Evolutionary conservation across 2,888 invertebrate species (phyloP).

Genomic region (Callinectes sapidus): DNA sequence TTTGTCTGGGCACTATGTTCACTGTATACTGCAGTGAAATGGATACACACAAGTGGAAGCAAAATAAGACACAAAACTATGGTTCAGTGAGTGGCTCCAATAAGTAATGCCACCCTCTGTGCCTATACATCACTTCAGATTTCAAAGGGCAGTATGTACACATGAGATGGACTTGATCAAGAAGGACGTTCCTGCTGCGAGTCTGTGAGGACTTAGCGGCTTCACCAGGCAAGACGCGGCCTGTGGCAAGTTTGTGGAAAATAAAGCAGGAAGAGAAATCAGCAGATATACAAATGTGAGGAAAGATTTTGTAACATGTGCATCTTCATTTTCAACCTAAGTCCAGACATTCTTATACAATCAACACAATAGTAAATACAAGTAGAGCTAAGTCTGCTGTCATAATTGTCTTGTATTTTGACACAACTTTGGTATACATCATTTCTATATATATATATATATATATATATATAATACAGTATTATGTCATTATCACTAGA

Average conservation of each 20-base stretch:
- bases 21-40: neutral
- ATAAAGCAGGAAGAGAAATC: neutral
- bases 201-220: neutral
- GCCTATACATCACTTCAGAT: neutral
- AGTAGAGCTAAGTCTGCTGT: constrained; percentile 50
- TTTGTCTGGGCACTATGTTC: neutral
- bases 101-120: neutral
- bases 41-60: neutral
- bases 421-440: constrained; percentile 61
- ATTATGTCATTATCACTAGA: constrained; percentile 55
- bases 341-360: constrained; percentile 50
- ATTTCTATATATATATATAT: constrained; percentile 48
- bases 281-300: neutral
- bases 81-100: neutral
- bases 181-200: constrained; percentile 5
- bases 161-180: neutral
- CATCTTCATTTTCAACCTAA: constrained; percentile 34
- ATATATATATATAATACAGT: constrained; percentile 41
- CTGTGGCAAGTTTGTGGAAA: neutral
- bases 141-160: neutral
- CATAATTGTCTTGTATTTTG: constrained; percentile 45
- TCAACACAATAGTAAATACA: constrained; percentile 58
- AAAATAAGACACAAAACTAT: neutral
- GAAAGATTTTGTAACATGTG: constrained; percentile 14
- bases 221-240: neutral